A percentile compares a stretch with the other conserved stretches of the same genome.
These are phyloP conservation scores for Eurytoma californica DNA, from an alignment of 2,888 invertebrate species.

Conservation along the genomic window DNA sequence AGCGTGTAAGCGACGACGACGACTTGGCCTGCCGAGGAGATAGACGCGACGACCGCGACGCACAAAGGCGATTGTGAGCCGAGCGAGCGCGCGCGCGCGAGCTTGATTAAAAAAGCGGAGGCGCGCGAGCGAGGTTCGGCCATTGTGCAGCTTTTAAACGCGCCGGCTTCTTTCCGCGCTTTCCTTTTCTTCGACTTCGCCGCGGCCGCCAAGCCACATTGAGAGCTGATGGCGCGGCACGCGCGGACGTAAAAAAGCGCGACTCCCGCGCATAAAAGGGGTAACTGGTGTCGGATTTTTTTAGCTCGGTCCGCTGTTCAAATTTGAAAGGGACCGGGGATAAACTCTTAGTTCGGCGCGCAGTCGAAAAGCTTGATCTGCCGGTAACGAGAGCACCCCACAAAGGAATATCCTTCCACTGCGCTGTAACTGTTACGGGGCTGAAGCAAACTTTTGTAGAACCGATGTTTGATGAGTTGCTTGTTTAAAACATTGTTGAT, in stretches of 20 bases:
- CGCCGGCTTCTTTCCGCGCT: neutral
- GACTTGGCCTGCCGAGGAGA: too few relatives aligned
- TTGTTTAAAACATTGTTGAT: too few relatives aligned
- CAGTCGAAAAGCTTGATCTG: too few relatives aligned
- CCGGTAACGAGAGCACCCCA: too few relatives aligned
- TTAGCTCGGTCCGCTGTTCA: neutral
- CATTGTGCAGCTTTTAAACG: constrained; percentile 10
- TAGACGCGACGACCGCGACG: too few relatives aligned
- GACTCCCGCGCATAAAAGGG: neutral
- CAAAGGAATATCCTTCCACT: too few relatives aligned
- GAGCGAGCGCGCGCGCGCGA: neutral
- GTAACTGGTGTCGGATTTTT: neutral
- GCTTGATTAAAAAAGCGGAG: constrained; percentile 49
- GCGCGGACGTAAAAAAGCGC: neutral
- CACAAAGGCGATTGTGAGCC: too few relatives aligned
- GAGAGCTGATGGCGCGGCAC: constrained; percentile 13
- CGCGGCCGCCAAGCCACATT: neutral
- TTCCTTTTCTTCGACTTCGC: neutral
- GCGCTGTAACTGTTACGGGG: too few relatives aligned
- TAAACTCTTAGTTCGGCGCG: too few relatives aligned
- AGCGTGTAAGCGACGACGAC: neutral
- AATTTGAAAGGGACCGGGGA: neutral
- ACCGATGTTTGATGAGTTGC: too few relatives aligned
- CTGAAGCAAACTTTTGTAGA: too few relatives aligned
- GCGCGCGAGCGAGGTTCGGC: neutral